Base-by-base conservation (phyloP, 2,113 vertebrate species). In the Tricholaema leucomelas region DNA sequence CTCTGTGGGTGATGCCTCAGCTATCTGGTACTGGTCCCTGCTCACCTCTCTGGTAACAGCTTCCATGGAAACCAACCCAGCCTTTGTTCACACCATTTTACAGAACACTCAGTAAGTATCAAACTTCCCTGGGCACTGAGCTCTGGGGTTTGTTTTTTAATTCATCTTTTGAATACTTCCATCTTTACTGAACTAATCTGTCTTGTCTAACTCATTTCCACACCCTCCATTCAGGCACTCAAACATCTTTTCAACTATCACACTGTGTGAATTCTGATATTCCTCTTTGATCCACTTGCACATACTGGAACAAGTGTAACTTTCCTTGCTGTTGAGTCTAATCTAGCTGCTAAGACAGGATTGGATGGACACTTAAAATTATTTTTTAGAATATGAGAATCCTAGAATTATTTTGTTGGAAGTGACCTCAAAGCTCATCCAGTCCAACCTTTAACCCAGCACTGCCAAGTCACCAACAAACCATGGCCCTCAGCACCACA, bases 11-110 rank as follows among this genome's bases (percentile, higher is more conserved):
- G 99, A 99, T 58, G 99, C 99, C 81, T 99, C 99, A 2, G 99
- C 99, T 54, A 99, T 99, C 97, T 99, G 99, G 99, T 99, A 99
- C 96, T 98, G 99, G 97, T 99, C 99, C 83, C 98, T 99, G 82
- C 97, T 99, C 94, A 99, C 99, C 38, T 99, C 99, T 17, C 96
- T 99, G 97, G 98, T 99, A 92, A 99, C 99, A 0, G 98, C 98
- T 16, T 99, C 99, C 79, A 99, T 99, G 98, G 99, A 99, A 96
- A 99, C 98, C 12, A 99, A 99, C 90, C 98, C 99, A 5, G 97
- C 97, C 6, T 98, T 99, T 35, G 98, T 99, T 85, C 98, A 99
- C 90, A 99, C 98, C 10, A 98, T 99, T 87, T 97, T 99, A 35
- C 98, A 99, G 87, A 99, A 98, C 91, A 99, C 99, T 77, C 98